Conservation (phyloP, 2,888 invertebrate genomes). For the Drosophila paranaensis region DNA sequence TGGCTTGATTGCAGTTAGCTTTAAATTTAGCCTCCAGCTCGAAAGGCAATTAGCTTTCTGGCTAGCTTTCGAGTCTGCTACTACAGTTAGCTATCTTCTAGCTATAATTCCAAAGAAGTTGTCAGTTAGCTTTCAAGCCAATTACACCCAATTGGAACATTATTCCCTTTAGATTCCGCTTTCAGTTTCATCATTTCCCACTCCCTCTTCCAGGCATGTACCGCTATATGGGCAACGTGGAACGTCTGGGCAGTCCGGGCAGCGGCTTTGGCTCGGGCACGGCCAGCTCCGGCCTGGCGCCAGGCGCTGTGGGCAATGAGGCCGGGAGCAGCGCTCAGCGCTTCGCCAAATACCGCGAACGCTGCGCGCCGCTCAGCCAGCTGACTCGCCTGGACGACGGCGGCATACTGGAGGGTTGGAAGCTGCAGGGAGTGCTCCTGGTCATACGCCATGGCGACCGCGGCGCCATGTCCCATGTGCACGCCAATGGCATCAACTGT, state of each 20-base stretch:
- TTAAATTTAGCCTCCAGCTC: background rate
- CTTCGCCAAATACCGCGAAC: slow-evolving; percentile 87
- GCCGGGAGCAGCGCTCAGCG: slow-evolving; percentile 49
- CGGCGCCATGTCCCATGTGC: slow-evolving; percentile 93
- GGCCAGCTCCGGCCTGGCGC: slow-evolving; percentile 27
- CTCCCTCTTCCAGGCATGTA: slow-evolving; percentile 88
- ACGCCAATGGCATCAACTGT: slow-evolving; percentile 92
- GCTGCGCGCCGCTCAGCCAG: slow-evolving; percentile 90
- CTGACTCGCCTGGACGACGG: slow-evolving; percentile 90
- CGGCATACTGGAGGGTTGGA: slow-evolving; percentile 84
- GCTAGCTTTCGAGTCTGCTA: no score
- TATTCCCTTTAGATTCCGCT: no score
- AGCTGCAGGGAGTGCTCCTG: slow-evolving; percentile 87
- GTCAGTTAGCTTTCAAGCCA: no score
- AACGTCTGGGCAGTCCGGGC: slow-evolving; percentile 61
- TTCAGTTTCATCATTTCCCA: no score
- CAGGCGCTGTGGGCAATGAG: slow-evolving; percentile 24
- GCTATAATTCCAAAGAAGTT: background rate
- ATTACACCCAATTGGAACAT: no score
- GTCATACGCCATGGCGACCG: slow-evolving; percentile 95
- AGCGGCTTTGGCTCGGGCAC: slow-evolving; percentile 45
- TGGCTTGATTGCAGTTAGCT: no score
- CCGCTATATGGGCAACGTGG: slow-evolving; percentile 89
- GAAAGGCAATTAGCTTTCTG: no score
- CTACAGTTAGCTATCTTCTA: background rate